Evolutionary conservation across 2,113 vertebrate species (phyloP), one percentile per base, ranked within the genome.

Genomic region (Toxostoma redivivum): DNA sequence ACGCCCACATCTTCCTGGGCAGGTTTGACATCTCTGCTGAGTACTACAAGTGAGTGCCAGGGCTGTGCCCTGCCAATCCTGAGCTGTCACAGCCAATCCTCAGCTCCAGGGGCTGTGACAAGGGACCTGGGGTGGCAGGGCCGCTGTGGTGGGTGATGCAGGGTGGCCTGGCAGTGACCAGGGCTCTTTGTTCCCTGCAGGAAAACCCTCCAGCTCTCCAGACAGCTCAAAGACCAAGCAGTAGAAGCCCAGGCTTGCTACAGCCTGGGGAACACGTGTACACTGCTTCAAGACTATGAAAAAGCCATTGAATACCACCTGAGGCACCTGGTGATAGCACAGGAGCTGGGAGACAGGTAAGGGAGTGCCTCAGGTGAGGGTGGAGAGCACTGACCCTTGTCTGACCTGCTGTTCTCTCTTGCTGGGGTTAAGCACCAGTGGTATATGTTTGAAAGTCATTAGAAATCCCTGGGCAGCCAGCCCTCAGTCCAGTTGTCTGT

Each of bases 171-270:
- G 15, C 24, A 11, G 7, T 87, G 42, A 80, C 2, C 61, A 11
- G 15, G 11, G 86, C 58, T 91, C 33, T 72, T 18, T 2, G 4
- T 21, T 42, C 44, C 17, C 31, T 37, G 5, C 86, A 99, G 99
- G 97, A 99, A 99, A 97, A 99, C 99, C 0, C 97, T 99, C 57
- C 99, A 99, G 74, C 97, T 99, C 60, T 99, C 99, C 24, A 98
- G 99, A 19, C 99, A 99, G 92, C 98, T 99, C 80, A 98, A 98
- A 95, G 99, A 99, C 95, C 99, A 99, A 96, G 99, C 99, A 11
- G 99, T 99, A 95, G 99, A 99, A 97, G 99, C 99, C 1, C 99
- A 99, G 97, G 99, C 99, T 8, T 99, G 99, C 94, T 99, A 99
- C 97, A 99, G 99, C 71, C 98, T 99, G 57, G 99, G 99, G 47